Evolutionary conservation across 2,113 vertebrate species (phyloP).

Genomic region (Paradisaea rubra): DNA sequence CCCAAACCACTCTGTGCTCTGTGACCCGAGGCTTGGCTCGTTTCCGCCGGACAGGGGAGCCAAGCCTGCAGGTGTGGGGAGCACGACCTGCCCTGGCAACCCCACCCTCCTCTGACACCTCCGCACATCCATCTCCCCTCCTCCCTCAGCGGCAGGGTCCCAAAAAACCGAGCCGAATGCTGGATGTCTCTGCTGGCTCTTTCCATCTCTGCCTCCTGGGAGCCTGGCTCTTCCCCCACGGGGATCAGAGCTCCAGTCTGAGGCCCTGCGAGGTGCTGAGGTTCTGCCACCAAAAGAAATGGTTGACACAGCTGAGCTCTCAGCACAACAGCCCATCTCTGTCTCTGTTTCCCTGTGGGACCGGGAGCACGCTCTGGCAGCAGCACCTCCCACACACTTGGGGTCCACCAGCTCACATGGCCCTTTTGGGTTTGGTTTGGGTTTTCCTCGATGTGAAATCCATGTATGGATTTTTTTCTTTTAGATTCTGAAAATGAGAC

Average conservation of each 20-base stretch:
- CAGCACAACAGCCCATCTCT: rapidly evolving
- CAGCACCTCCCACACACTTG: background rate
- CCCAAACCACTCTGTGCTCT: background rate
- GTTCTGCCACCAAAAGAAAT: background rate
- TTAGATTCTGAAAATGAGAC: constrained; percentile 73
- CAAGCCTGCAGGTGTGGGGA: background rate
- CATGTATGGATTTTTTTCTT: constrained; percentile 35
- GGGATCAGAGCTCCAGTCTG: rapidly evolving
- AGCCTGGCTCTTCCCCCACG: rapidly evolving
- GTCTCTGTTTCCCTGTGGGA: background rate
- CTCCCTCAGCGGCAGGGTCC: background rate
- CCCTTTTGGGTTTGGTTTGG: background rate
- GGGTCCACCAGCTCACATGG: background rate
- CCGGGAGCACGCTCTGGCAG: rapidly evolving
- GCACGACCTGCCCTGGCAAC: rapidly evolving
- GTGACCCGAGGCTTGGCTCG: rapidly evolving
- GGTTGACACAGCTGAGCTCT: background rate
- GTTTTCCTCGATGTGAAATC: background rate
- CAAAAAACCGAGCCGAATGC: rapidly evolving
- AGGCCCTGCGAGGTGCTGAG: background rate
- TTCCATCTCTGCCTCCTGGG: background rate
- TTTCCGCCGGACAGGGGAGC: rapidly evolving
- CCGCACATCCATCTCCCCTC: rapidly evolving
- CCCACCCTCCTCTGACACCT: background rate
- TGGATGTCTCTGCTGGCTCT: background rate